Evolutionary conservation across 2,113 vertebrate genomes (phyloP), one percentile per base, ranked within the genome.

Genomic region (Puntigrus tetrazona): DNA sequence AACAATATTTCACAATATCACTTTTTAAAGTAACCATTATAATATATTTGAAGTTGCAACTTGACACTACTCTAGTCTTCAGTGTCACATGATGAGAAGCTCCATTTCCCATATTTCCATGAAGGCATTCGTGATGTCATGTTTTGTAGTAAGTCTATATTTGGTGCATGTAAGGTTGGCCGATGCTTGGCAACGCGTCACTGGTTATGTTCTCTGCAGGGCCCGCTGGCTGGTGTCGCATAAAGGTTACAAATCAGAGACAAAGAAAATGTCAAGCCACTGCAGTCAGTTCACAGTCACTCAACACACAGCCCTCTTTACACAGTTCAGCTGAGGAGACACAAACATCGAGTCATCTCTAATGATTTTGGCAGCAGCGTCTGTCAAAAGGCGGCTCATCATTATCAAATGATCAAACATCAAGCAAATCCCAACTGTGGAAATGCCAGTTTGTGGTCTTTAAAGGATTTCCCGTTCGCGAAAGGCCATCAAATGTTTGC

Each of bases 231-330:
- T 13, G 72, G 85, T 82, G 88, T 87, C 34, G 57, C 72, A 83
- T 86, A 91, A 94, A 93, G 90, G 93, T 93, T 89, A 92, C 61
- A 27, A 88, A 89, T 92, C 86, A 89, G 88, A 91, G 81, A 36
- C 47, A 59, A 76, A 85, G 86, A 85, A 90, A 85, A 85, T 85
- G 88, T 85, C 86, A 87, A 59, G 27, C 9, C 31, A 43, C 50
- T 14, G 27, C n/a, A 22, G 25, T 6, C 8, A 16, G 31, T 38
- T 78, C 61, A 59, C 34, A 38, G 45, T 63, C 38, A 13, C 18
- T 11, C 14, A 75, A 31, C 20, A 50, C 70, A 43, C 63, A 7
- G 14, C 34, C 16, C 36, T 34, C 38, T 29, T 18, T 61, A 29
- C 22, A 59, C 43, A 25, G 31, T 59, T 72, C 84, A 72, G 38